Percentiles rank a stretch among this genome's conserved stretches.
Conservation (phyloP, 2,113 vertebrate species). For the Sinocyclocheilus anshuiensis region DNA sequence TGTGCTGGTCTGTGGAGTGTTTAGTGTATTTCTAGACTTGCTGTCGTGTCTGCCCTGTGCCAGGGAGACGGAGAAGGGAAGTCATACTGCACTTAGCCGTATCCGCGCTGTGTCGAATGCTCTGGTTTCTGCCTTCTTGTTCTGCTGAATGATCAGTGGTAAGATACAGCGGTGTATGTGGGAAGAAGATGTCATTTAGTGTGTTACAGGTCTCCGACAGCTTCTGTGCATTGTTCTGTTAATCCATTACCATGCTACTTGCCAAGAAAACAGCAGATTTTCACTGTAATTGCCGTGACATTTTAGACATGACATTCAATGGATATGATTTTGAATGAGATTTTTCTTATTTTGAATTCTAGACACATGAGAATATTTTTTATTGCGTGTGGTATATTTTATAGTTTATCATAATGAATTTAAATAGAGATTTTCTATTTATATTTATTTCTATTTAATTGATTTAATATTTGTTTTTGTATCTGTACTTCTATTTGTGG, state of each 20-base stretch:
- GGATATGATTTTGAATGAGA: too few relatives aligned
- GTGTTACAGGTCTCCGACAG: neutral
- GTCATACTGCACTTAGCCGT: neutral
- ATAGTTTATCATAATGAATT: too few relatives aligned
- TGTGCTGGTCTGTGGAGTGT: slow-evolving; percentile 69
- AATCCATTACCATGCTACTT: neutral
- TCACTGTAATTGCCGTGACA: too few relatives aligned
- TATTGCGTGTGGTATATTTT: too few relatives aligned
- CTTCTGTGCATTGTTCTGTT: neutral
- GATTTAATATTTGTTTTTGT: neutral
- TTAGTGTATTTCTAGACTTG: slow-evolving; percentile 52
- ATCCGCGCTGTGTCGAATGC: slow-evolving; percentile 52
- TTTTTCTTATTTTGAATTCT: too few relatives aligned
- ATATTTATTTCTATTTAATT: neutral
- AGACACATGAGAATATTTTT: too few relatives aligned
- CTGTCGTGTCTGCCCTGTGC: slow-evolving; percentile 64
- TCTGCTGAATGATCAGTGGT: neutral
- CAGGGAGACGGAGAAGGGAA: neutral
- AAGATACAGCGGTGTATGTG: neutral
- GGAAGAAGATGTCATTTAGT: neutral
- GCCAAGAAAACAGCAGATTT: neutral
- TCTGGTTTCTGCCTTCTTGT: slow-evolving; percentile 57
- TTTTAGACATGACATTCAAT: too few relatives aligned
- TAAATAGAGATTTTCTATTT: neutral
- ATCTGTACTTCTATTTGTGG: neutral